Base-by-base conservation (phyloP, 1,140 invertebrate species). In the Drosophila nigromelanica region DNA sequence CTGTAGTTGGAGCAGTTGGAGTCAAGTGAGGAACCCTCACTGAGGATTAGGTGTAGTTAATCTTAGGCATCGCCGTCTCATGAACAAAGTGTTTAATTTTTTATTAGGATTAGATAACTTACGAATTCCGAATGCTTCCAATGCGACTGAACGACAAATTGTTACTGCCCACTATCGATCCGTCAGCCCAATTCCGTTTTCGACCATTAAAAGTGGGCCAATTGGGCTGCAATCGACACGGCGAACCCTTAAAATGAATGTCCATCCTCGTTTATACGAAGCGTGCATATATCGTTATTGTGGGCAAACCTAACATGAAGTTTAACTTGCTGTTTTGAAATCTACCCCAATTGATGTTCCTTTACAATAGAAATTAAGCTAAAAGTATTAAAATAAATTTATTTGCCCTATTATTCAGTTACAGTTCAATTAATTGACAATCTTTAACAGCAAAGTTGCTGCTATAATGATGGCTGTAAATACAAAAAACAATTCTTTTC, bases 141-240 rank as follows among this genome's bases (percentile, higher is more conserved):
- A 50, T 47, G 14, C 35, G 63, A 60, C 51, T 69, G 68, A 76
- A 18, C 50, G 55, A 40, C 68, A 50, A 63, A 70, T 45, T 30
- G 62, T 51, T 51, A 83, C 76, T 83, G 55, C 47, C 45, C 48
- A 10, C 47, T 61, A 69, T 70, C 42, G 59, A 82, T 52, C 40
- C 6, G 18, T 3, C 35, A 11, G 40, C 43, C 42, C 43, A 52
- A 37, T 73, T 70, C 58, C 42, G 54, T 63, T 74, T 71, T 75
- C 58, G 63, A 64, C 12, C 47, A 5, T 30, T 52, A 11, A 14
- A 35, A 35, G 67, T 58, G 45, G 45, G 70, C 39, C 43, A 55
- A 73, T 47, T 30, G 67, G 78, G 56, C 56, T 24, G 55, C 51
- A 67, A 67, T 67, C 72, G 56, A 68, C 12, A 27, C 4, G 30